Conservation (phyloP, 2,797 vertebrate genomes). For the Hirundo rustica region DNA sequence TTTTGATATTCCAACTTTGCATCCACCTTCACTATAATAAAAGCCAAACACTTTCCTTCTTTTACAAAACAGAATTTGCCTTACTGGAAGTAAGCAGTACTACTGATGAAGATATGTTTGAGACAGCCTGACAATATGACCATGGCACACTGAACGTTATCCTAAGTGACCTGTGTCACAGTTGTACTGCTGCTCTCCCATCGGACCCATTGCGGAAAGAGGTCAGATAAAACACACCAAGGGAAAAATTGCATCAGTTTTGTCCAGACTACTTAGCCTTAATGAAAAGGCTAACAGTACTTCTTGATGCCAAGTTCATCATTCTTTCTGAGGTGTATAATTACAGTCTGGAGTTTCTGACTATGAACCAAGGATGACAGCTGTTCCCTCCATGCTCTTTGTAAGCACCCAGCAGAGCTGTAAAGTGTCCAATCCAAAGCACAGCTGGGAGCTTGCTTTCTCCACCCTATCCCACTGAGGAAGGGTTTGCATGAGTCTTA, state of each 20-base stretch:
- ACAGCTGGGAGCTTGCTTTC: not conserved
- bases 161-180: not conserved
- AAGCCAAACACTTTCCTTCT: not conserved
- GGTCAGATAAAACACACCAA: not conserved
- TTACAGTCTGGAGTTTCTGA: constrained; percentile 45
- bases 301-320: constrained; percentile 29
- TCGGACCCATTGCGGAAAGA: not conserved
- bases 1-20: not conserved
- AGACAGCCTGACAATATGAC: not conserved
- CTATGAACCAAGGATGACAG: constrained; percentile 9
- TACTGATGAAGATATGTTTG: not conserved
- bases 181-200: not conserved
- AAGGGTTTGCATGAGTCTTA: not conserved
- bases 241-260: not conserved
- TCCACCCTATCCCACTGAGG: not conserved
- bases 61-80: not conserved
- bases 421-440: constrained; percentile 5
- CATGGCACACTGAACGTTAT: not conserved
- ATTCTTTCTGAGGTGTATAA: constrained; percentile 39
- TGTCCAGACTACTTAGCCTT: not conserved
- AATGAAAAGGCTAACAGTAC: constrained; percentile 19
- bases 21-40: not conserved
- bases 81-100: not conserved
- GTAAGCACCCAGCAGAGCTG: constrained; percentile 24
- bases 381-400: not conserved